Base-by-base conservation (phyloP, 1,140 invertebrate genomes). In the Zaprionus nigranus region DNA sequence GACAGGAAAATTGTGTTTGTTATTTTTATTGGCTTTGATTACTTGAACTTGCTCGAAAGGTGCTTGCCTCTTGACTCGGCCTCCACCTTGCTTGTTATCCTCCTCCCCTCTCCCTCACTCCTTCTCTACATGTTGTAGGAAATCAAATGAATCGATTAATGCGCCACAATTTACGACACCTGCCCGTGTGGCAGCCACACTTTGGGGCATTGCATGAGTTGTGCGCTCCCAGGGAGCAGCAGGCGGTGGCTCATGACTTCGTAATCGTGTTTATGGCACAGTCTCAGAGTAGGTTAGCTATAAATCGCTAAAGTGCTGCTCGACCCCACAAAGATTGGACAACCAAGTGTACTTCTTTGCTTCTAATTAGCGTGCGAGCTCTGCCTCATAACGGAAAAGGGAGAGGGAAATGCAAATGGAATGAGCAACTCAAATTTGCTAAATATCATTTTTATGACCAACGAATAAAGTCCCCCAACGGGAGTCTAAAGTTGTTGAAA, bases 11-110 rank as follows among this genome's bases (percentile, higher is more conserved):
- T 72, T 83, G 70, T 87, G 71, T 74, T 73, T 81, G 63, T 67
- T 82, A 75, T 81, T 88, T 87, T 87, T 73, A 88, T 87, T 75
- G 73, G 80, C 57, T 15, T 46, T 71, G 66, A 75, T 77, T 82
- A 75, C 75, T 53, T 69, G 79, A 86, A 86, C 75, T 86, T 84
- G 81, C 49, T 62, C 53, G 7, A 26, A 24, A 72, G 65, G 58
- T 54, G 26, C 54, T 30, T 38, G 20, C 30, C 57, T 60, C 57
- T 74, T 59, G 70, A 72, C 64, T 68, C 11, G n/a, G 5, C 40
- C 24, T 12, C 6, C 7, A 20, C 34, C 40, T 56, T 7, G 28
- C 28, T 28, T 28, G 26, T 28, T 28, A 7, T 28, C 28, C 34
- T 17, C 9, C 20, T 56, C 46, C 28, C 9, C 20, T 43, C 13